Percentiles rank a stretch among this genome's conserved stretches.
Conservation (phyloP, 2,797 vertebrate genomes). For the Periophthalmus magnuspinnatus region DNA sequence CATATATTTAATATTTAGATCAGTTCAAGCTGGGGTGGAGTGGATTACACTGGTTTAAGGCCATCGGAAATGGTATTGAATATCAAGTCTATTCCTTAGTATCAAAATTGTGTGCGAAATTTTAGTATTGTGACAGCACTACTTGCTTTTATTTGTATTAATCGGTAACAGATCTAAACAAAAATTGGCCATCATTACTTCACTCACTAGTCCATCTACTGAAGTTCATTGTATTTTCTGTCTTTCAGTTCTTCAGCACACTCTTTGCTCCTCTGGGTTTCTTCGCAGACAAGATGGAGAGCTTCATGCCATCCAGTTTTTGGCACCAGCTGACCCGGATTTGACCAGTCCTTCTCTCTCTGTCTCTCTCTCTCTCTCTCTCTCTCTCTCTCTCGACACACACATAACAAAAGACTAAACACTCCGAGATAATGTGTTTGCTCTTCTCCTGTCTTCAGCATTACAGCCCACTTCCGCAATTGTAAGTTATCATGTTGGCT, state of each 20-base stretch:
- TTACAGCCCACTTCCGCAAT: constrained; percentile 63
- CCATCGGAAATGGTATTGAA: too few species aligned
- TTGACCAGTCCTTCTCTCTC: constrained; percentile 56
- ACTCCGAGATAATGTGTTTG: constrained; percentile 65
- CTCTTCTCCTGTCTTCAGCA: constrained; percentile 78
- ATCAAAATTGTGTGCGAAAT: too few species aligned
- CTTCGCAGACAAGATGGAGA: constrained; percentile 83
- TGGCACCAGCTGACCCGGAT: constrained; percentile 82
- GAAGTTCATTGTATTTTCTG: background rate
- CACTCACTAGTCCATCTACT: background rate
- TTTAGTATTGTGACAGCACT: too few species aligned
- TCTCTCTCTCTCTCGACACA: constrained; percentile 25
- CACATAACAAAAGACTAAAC: constrained; percentile 43
- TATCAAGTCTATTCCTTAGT: too few species aligned
- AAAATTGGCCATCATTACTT: too few species aligned
- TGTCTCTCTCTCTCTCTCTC: constrained; percentile 5
- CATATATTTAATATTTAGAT: too few species aligned
- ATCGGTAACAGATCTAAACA: too few species aligned
- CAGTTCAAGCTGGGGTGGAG: too few species aligned
- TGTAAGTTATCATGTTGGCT: constrained; percentile 70
- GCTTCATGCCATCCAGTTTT: constrained; percentile 83
- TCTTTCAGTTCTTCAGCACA: constrained; percentile 84
- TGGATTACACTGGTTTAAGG: too few species aligned
- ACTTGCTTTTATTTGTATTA: too few species aligned
- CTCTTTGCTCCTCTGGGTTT: constrained; percentile 84